These are phyloP conservation scores for Gopherus flavomarginatus DNA, from an alignment of 2,113 vertebrate genomes.

Conservation along the genomic window DNA sequence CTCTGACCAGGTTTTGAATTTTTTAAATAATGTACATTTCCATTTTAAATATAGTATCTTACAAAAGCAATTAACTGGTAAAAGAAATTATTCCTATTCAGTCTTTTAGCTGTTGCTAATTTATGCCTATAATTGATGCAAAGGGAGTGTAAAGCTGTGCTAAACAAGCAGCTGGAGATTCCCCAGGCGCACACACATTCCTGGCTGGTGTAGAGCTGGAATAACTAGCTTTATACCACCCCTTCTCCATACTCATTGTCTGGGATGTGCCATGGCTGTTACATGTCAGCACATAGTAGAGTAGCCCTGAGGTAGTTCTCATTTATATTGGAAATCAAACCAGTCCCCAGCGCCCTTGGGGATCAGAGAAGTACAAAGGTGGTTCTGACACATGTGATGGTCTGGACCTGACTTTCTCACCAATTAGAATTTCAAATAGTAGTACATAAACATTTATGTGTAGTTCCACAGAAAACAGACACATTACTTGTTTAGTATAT, in stretches of 20 bases:
- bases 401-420: background rate
- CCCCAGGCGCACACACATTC: background rate
- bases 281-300: background rate
- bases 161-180: background rate
- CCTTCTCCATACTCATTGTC: background rate
- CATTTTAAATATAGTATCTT: background rate
- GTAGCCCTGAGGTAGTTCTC: no score
- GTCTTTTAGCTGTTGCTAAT: background rate
- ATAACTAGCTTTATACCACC: background rate
- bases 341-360: background rate
- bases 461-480: background rate
- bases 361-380: background rate
- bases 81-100: background rate
- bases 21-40: background rate
- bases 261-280: background rate
- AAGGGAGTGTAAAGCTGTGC: background rate
- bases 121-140: background rate
- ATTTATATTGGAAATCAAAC: background rate
- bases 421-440: background rate
- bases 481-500: background rate
- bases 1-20: background rate
- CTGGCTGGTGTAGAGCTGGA: background rate
- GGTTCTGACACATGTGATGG: background rate
- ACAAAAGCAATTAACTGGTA: background rate
- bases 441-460: background rate